phyloP scores from a whole-genome alignment of 2,888 invertebrate species.

The Serripes groenlandicus region DNA sequence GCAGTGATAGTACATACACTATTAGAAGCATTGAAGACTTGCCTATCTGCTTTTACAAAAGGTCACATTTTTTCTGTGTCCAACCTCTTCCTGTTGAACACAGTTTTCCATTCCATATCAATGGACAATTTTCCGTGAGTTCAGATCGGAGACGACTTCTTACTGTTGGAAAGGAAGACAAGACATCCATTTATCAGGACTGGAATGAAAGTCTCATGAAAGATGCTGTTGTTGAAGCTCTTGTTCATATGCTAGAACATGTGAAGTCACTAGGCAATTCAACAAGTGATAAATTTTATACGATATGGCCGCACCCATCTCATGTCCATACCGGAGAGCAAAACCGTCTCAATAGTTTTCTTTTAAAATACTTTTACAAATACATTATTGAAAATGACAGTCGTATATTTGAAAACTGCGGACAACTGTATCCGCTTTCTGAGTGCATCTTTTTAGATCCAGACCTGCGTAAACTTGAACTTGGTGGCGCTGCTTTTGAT shows the following conservation, averaged over 20 bases:
- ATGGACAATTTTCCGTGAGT: constrained; percentile 81
- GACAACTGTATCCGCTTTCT: constrained; percentile 27
- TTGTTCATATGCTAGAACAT: constrained; percentile 53
- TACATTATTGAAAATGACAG: constrained; percentile 11
- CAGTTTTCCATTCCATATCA: constrained; percentile 81
- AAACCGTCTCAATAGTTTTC: neutral
- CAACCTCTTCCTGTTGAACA: constrained; percentile 79
- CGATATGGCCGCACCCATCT: constrained; percentile 65
- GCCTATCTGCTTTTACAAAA: constrained; percentile 68
- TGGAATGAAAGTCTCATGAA: constrained; percentile 67
- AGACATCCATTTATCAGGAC: constrained; percentile 38
- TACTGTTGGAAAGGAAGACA: constrained; percentile 77
- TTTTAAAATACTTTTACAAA: constrained; percentile 41
- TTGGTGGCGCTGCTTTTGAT: constrained; percentile 39
- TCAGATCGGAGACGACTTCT: constrained; percentile 77
- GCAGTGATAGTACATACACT: neutral
- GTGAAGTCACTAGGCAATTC: neutral
- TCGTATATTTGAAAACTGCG: constrained; percentile 47
- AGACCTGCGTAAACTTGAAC: constrained; percentile 17
- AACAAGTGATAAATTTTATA: constrained; percentile 31
- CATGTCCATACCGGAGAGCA: no score
- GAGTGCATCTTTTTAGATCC: constrained; percentile 55
- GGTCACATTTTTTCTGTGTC: constrained; percentile 71
- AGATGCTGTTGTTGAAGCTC: constrained; percentile 59
- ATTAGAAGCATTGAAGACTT: constrained; percentile 17